Conservation (phyloP, 2,113 vertebrate genomes). For the Mustelus asterias region DNA sequence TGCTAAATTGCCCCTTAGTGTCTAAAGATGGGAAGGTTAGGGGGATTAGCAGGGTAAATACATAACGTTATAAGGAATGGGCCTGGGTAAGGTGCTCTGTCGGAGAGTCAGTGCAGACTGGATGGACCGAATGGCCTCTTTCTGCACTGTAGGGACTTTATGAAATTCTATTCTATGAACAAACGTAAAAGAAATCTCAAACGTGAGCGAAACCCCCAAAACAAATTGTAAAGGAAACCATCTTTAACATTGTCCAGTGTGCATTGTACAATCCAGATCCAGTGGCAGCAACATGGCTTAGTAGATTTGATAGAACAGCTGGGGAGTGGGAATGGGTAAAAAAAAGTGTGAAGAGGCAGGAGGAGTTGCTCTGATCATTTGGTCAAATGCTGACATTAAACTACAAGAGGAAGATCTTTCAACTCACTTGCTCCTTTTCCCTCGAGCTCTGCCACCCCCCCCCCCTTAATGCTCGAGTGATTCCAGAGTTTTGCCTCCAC, state of each 20-base stretch:
- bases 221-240: not conserved
- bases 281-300: not conserved
- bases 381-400: not conserved
- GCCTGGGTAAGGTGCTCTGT: too few species aligned
- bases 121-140: too few species aligned
- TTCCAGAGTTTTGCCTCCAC: not conserved
- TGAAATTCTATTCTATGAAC: not conserved
- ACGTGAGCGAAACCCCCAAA: not conserved
- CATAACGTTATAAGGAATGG: too few species aligned
- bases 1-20: too few species aligned
- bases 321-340: not conserved
- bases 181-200: not conserved
- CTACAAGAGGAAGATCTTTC: not conserved
- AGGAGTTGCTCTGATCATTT: not conserved
- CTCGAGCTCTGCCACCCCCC: not conserved
- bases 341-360: not conserved
- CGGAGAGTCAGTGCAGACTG: too few species aligned
- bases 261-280: not conserved
- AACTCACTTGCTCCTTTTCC: not conserved
- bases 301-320: not conserved
- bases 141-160: too few species aligned
- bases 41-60: too few species aligned
- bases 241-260: not conserved
- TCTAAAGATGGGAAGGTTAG: too few species aligned
- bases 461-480: too few species aligned